These are phyloP conservation scores for Polypterus senegalus DNA, from an alignment of 2,113 vertebrate genomes.

Conservation along the genomic window DNA sequence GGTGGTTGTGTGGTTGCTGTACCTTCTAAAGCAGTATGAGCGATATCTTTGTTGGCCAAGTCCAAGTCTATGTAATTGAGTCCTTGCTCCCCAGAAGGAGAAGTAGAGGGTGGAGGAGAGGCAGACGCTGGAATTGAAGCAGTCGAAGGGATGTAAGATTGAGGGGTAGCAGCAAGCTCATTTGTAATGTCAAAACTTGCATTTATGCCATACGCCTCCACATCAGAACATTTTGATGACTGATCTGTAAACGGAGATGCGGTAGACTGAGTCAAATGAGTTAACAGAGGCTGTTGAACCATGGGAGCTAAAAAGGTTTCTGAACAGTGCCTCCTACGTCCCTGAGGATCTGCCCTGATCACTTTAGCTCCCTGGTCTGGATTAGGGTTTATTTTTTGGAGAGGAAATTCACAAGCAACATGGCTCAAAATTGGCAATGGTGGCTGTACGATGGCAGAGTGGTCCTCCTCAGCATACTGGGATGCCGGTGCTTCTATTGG, in stretches of 20 bases:
- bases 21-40: conserved; percentile 36
- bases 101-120: conserved; percentile 26
- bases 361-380: conserved; percentile 54
- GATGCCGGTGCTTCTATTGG: too few relatives aligned
- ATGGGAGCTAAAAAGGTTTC: conserved; percentile 45
- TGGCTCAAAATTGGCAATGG: too few relatives aligned
- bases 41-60: conserved; percentile 49
- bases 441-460: too few relatives aligned
- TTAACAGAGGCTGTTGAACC: conserved; percentile 34
- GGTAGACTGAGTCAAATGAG: conserved; percentile 35
- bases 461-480: too few relatives aligned
- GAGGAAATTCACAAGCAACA: conserved; percentile 35
- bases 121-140: conserved; percentile 16
- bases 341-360: conserved; percentile 39
- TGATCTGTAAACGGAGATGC: conserved; percentile 48
- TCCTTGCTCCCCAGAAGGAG: conserved; percentile 40
- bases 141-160: conserved; percentile 10
- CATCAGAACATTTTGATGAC: conserved; percentile 39
- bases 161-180: conserved; percentile 20
- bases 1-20: conserved; percentile 33
- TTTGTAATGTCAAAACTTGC: conserved; percentile 38
- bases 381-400: conserved; percentile 40
- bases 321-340: conserved; percentile 49
- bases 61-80: conserved; percentile 73
- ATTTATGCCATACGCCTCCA: conserved; percentile 24